Conservation (phyloP, 2,113 vertebrate genomes). For the Phycodurus eques region DNA sequence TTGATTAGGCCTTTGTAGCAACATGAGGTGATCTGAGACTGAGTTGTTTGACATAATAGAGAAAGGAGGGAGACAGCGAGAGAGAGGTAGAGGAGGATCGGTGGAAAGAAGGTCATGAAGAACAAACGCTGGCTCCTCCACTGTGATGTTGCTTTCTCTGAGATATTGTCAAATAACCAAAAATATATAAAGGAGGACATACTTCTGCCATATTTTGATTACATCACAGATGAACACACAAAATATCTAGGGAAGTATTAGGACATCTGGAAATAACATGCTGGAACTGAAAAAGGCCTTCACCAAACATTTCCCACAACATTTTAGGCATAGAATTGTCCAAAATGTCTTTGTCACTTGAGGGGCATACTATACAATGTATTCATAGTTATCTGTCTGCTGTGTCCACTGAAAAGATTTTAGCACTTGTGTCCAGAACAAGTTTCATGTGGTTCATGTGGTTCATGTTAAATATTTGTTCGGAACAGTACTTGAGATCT, state of each 20-base stretch:
- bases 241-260: too few species aligned
- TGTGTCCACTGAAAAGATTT: neutral
- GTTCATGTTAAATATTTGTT: neutral
- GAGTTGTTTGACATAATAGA: slow-evolving; percentile 53
- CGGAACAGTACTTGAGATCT: neutral
- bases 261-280: neutral
- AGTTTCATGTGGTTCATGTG: neutral
- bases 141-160: neutral
- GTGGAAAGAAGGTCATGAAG: slow-evolving; percentile 22
- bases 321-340: neutral
- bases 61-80: slow-evolving; percentile 24
- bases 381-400: neutral
- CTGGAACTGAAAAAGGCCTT: neutral
- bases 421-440: neutral
- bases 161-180: neutral
- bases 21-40: slow-evolving; percentile 35
- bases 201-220: neutral
- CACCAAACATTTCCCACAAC: neutral
- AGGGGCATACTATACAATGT: neutral
- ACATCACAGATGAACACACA: neutral
- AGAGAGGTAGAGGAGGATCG: slow-evolving; percentile 14
- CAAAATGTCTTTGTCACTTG: neutral
- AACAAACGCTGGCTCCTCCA: slow-evolving; percentile 4
- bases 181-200: neutral
- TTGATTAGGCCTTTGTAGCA: slow-evolving; percentile 33